Base-by-base conservation (phyloP, 1,140 invertebrate species). In the Sweltsa coloradensis region DNA sequence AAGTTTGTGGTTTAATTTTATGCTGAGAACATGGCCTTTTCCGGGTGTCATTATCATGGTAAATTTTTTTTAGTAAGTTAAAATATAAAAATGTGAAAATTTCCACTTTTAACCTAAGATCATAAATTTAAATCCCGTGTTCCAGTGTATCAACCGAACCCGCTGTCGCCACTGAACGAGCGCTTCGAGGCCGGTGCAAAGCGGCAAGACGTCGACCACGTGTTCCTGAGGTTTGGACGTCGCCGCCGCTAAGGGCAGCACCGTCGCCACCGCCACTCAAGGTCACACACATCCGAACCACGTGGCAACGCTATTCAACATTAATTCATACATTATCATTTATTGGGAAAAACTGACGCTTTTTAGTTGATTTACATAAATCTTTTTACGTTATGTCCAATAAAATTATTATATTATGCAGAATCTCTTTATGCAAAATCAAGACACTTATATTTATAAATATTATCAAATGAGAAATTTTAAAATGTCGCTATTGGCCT, bases 191-290 rank as follows among this genome's bases (percentile, higher is more conserved):
- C 70, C 53, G 76, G 75, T 34, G 77, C 79, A 41, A 87, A 87
- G 62, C 72, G 83, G 44, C 81, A 87, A 61, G 83, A 87, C 61
- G 76, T 85, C 24, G 82, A 85, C 49, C 84, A 87, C 64, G 81
- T 85, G 41, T 87, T 86, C 64, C 71, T 87, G 39, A 76, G 82
- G 57, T 86, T 87, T 59, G 83, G 83, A 29, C 74, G 78, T 60
- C 73, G 43, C 3, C 70, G 43, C 3, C 70, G 71, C 59, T 74
- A 73, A 47, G 45, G 51, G 42, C n/a, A 34, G 9, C 34, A 16
- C 11, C n/a, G 23, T 13, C 18, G 24, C 22, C 31, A 23, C 18
- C 27, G 18, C 44, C 22, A 18, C 18, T 14, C 24, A 43, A n/a
- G 23, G 27, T 37, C n/a, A 36, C 23, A n/a, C 9, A 40, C n/a